phyloP scores from a whole-genome alignment of 35 echinoderm and acorn worm genomes.

The Anneissia japonica region DNA sequence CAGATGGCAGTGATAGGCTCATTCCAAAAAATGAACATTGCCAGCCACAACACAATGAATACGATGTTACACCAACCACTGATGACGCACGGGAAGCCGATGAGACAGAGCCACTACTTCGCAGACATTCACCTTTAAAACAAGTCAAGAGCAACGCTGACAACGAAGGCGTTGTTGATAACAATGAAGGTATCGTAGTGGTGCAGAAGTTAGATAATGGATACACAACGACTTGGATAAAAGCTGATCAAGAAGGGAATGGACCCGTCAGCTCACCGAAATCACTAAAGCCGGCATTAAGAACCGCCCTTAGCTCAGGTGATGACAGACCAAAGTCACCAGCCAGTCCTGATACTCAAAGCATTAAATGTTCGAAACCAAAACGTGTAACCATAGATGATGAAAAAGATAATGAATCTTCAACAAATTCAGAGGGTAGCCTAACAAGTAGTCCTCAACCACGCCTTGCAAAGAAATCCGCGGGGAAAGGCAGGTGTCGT shows the following conservation, averaged over 20 bases:
- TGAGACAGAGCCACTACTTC: neutral
- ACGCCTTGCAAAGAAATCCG: neutral
- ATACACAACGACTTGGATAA: slow-evolving; percentile 2
- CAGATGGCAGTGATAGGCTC: neutral
- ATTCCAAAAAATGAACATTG: neutral
- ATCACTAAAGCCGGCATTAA: neutral
- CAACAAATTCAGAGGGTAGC: slow-evolving; percentile 1
- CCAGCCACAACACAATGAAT: neutral
- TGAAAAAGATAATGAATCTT: neutral
- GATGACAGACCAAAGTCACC: neutral
- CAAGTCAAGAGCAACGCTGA: neutral
- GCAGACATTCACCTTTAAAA: neutral
- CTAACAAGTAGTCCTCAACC: neutral
- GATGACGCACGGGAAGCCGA: neutral
- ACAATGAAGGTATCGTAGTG: neutral
- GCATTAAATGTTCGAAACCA: neutral
- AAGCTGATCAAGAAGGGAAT: neutral
- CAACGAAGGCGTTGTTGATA: neutral
- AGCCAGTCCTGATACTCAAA: neutral
- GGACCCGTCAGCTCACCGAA: neutral
- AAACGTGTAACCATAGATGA: slow-evolving; percentile 3
- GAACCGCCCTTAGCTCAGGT: neutral
- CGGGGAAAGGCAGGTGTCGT: neutral
- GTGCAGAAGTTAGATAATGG: slow-evolving; percentile 17
- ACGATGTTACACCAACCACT: neutral